A percentile compares a stretch with the other conserved stretches of the same genome.
phyloP scores from a whole-genome alignment of 2,113 vertebrate genomes.

The Poeciliopsis turrubarensis region DNA sequence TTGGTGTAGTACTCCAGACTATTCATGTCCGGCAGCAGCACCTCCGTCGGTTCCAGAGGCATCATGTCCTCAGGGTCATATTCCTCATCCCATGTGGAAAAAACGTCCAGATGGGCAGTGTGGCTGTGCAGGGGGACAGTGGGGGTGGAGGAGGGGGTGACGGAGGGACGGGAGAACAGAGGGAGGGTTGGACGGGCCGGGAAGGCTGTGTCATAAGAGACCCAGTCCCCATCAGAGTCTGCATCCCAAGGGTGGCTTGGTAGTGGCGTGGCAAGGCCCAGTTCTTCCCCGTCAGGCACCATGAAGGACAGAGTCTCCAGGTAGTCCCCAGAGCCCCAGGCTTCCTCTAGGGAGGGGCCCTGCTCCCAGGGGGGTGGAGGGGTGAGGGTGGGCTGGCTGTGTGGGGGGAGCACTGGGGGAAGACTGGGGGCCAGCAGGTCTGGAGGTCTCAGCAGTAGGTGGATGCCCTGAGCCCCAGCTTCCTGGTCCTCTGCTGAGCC shows the following conservation, averaged over 20 bases:
- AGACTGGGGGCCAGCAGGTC: constrained; percentile 78
- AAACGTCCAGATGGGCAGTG: constrained; percentile 43
- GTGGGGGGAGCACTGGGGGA: constrained; percentile 69
- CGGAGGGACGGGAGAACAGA: constrained; percentile 57
- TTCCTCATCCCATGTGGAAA: constrained; percentile 68
- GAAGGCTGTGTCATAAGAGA: constrained; percentile 72
- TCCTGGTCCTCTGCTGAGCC: constrained; percentile 61
- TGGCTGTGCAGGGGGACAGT: constrained; percentile 51
- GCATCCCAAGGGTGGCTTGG: constrained; percentile 75
- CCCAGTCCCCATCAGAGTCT: constrained; percentile 48
- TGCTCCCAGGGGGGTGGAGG: constrained; percentile 70
- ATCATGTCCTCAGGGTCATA: constrained; percentile 78
- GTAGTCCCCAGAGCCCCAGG: constrained; percentile 87
- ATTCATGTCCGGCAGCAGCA: constrained; percentile 83
- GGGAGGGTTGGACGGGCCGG: constrained; percentile 65
- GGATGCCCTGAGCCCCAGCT: constrained; percentile 79
- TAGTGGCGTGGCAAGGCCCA: constrained; percentile 71
- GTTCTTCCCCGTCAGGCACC: constrained; percentile 76
- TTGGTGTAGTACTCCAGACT: constrained; percentile 83
- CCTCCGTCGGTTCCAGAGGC: constrained; percentile 80
- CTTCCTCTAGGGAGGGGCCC: constrained; percentile 76
- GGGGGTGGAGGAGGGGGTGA: constrained; percentile 65
- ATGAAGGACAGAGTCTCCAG: constrained; percentile 83
- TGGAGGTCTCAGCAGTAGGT: constrained; percentile 78
- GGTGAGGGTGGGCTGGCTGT: constrained; percentile 78